Percentiles rank a stretch among this genome's conserved stretches.
phyloP scores from a whole-genome alignment of 2,797 vertebrate genomes.

The Sarcoramphus papa region DNA sequence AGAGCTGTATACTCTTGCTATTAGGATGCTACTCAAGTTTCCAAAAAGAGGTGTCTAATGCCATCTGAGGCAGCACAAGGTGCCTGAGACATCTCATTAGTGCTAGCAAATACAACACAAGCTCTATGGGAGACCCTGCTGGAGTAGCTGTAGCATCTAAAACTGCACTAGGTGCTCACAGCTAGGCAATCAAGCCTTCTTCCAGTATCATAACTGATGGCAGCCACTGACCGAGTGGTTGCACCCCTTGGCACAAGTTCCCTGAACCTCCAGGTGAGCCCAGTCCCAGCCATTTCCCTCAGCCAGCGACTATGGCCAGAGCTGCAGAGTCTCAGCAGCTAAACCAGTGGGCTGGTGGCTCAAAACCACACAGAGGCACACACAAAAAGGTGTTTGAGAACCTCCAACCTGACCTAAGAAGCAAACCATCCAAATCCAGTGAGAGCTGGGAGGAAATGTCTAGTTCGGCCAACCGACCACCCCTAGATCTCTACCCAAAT shows the following conservation, averaged over 20 bases:
- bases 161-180: neutral
- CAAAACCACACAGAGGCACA: neutral
- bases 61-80: neutral
- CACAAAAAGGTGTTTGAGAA: neutral
- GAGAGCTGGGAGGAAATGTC: neutral
- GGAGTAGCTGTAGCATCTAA: neutral
- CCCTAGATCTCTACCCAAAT: neutral
- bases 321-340: neutral
- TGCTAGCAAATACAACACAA: fast-evolving
- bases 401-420: neutral
- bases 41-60: neutral
- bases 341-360: neutral
- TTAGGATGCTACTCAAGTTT: neutral
- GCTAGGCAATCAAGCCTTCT: neutral
- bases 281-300: neutral
- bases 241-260: neutral
- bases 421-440: neutral
- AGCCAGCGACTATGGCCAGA: neutral
- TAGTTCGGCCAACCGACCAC: fast-evolving
- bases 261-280: neutral
- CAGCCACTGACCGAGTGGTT: neutral
- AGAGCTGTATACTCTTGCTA: neutral
- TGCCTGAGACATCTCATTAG: neutral
- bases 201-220: neutral
- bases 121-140: neutral